Conservation (phyloP, 2,797 vertebrate genomes). For the Triplophysa yarkandensis region DNA sequence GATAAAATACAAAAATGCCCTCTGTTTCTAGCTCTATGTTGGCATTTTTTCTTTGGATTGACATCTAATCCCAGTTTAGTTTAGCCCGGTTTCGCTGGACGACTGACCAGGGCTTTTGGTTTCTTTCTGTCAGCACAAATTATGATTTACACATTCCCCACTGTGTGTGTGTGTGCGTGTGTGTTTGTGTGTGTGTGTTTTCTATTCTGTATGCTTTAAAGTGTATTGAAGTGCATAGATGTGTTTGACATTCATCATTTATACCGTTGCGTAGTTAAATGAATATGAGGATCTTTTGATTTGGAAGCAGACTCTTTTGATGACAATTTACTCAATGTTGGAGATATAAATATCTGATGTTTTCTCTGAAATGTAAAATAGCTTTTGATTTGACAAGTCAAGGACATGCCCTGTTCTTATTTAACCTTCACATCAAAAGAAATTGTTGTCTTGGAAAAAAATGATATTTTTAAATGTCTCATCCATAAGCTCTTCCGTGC, state of each 20-base stretch:
- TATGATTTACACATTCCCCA: conserved; percentile 11
- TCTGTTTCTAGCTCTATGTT: no score
- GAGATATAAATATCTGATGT: conserved; percentile 30
- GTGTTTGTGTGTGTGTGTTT: not conserved
- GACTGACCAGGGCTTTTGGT: not conserved
- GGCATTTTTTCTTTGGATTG: not conserved
- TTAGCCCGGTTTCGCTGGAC: conserved; percentile 4
- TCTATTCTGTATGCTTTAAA: not conserved
- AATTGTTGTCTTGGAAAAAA: not conserved
- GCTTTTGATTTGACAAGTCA: not conserved
- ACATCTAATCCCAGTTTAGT: conserved; percentile 27
- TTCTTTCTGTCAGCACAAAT: conserved; percentile 31
- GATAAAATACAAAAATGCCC: no score
- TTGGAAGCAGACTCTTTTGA: not conserved
- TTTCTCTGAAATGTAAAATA: conserved; percentile 21
- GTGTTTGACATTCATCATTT: not conserved
- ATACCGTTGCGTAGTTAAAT: not conserved
- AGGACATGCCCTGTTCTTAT: not conserved
- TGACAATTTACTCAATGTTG: conserved; percentile 11
- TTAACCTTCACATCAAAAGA: not conserved
- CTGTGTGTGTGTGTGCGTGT: conserved; percentile 13
- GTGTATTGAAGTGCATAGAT: no score
- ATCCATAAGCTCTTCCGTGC: no score
- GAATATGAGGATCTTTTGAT: not conserved
- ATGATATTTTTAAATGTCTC: no score